A percentile compares a stretch with the other conserved stretches of the same genome.
Evolutionary conservation across 2,113 vertebrate species (phyloP).

Genomic region (Ictalurus punctatus): DNA sequence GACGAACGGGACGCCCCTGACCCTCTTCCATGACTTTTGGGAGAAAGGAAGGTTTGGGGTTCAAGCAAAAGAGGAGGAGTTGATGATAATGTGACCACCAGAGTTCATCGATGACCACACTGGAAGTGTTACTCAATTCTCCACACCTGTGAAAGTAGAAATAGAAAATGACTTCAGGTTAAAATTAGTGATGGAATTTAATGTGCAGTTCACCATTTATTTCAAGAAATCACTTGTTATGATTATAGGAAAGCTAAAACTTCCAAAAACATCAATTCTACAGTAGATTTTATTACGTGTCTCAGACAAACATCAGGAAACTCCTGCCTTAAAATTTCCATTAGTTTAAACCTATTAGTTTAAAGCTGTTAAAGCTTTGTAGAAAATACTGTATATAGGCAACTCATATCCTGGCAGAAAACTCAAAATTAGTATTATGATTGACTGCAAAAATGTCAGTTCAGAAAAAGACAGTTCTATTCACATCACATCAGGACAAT

Average conservation of each 20-base stretch:
- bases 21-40: constrained; percentile 64
- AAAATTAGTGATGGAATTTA: background rate
- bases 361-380: background rate
- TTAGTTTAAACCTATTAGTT: background rate
- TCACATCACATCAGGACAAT: background rate
- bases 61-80: background rate
- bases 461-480: background rate
- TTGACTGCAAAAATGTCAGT: background rate
- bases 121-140: background rate
- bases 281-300: background rate
- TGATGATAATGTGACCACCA: background rate
- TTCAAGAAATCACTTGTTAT: background rate
- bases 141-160: background rate
- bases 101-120: background rate
- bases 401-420: background rate
- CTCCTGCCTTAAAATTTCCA: background rate
- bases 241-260: too few relatives aligned
- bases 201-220: background rate
- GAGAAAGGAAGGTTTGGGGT: background rate
- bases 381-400: background rate
- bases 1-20: constrained; percentile 60
- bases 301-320: background rate
- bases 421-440: background rate
- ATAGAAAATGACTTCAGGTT: background rate
- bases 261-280: background rate